Percentiles rank a stretch among this genome's conserved stretches.
These are phyloP conservation scores for Antitype chi DNA, from an alignment of 2,888 invertebrate species.

Conservation along the genomic window DNA sequence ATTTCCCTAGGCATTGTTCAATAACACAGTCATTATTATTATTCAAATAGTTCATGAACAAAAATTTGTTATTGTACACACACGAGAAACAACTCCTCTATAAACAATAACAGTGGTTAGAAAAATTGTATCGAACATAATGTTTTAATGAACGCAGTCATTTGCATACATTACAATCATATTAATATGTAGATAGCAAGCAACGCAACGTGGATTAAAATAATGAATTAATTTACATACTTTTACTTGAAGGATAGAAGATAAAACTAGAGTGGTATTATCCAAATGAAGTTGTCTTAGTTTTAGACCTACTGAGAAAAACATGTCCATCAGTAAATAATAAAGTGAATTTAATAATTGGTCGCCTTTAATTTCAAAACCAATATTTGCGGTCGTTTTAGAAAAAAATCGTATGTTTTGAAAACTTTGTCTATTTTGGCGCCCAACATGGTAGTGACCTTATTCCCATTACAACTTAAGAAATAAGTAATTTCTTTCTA, in stretches of 20 bases:
- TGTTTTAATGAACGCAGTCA: conserved; percentile 30
- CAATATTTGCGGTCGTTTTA: not conserved
- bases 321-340: not conserved
- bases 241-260: not conserved
- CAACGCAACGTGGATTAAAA: conserved; percentile 11
- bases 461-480: not conserved
- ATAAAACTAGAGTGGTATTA: conserved; percentile 6
- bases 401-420: not conserved
- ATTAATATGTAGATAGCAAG: conserved; percentile 13
- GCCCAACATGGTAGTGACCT: not conserved
- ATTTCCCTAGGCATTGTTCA: not conserved
- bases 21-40: not conserved
- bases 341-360: not conserved
- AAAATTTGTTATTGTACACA: conserved; percentile 4
- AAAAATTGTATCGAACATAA: conserved; percentile 20
- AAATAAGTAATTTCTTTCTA: conserved; percentile 2
- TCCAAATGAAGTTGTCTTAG: not conserved
- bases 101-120: conserved; percentile 25
- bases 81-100: conserved; percentile 5
- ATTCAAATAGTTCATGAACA: not conserved
- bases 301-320: not conserved
- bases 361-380: not conserved
- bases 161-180: conserved; percentile 32
- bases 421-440: conserved; percentile 16
- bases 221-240: conserved; percentile 28